These are phyloP conservation scores for Ardeotis arabs DNA, from an alignment of 2,113 vertebrate species.

Conservation along the genomic window DNA sequence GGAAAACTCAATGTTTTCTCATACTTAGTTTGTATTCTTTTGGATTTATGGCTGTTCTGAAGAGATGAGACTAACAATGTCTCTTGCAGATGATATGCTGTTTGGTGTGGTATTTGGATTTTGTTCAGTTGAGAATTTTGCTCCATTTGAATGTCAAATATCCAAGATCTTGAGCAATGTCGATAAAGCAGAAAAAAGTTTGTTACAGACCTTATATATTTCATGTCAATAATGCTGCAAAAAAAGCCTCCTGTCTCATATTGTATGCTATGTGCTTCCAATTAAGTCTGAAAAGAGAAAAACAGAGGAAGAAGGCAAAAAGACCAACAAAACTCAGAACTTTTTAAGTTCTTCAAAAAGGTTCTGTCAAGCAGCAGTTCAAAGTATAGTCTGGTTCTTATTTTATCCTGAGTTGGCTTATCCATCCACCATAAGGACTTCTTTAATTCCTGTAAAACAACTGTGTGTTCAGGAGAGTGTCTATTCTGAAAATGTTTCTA, in stretches of 20 bases:
- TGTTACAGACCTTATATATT: neutral
- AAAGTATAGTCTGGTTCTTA: slow-evolving; percentile 64
- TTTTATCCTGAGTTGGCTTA: slow-evolving; percentile 65
- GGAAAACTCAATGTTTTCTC: neutral
- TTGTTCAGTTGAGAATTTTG: neutral
- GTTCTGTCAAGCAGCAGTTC: slow-evolving; percentile 56
- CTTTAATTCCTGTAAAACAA: slow-evolving; percentile 70
- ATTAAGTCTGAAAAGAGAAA: neutral
- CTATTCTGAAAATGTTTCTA: slow-evolving; percentile 72
- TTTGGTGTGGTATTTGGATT: neutral
- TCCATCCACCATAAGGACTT: slow-evolving; percentile 62
- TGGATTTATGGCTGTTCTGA: neutral
- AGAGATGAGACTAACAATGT: neutral
- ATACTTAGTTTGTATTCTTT: neutral
- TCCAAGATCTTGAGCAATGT: neutral
- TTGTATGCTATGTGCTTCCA: neutral
- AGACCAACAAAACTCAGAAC: slow-evolving; percentile 40
- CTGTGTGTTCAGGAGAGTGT: slow-evolving; percentile 66
- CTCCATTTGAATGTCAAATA: neutral
- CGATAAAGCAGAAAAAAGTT: neutral
- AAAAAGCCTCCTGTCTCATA: neutral
- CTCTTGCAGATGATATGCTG: neutral
- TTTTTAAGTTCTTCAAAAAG: slow-evolving; percentile 52
- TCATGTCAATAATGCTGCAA: neutral
- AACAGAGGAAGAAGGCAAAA: neutral